Evolutionary conservation across 2,113 vertebrate genomes (phyloP).

Genomic region (Oreotragus oreotragus): DNA sequence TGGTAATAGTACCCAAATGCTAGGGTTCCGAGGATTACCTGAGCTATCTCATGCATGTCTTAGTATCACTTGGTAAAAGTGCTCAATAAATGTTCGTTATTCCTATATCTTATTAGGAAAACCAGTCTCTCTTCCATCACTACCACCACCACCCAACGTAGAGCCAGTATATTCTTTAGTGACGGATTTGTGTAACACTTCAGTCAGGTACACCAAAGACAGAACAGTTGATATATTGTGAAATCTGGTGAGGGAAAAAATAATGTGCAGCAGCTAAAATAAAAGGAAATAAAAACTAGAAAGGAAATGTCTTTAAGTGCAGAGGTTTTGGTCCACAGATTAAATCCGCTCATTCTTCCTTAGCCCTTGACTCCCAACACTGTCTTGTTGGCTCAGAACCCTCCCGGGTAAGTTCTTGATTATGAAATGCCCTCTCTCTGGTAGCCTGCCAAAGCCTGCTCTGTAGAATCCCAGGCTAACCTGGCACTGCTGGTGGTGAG

Average conservation of each 20-base stretch:
- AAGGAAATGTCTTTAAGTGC: background rate
- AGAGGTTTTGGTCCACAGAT: background rate
- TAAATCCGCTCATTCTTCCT: background rate
- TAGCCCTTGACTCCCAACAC: background rate
- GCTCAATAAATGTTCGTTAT: background rate
- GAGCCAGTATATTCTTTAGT: background rate
- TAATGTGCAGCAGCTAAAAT: background rate
- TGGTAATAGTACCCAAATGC: background rate
- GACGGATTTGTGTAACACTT: background rate
- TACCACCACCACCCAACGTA: accelerated
- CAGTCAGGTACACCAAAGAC: background rate
- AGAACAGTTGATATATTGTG: background rate
- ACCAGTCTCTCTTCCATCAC: background rate
- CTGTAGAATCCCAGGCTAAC: background rate
- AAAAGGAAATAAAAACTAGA: background rate
- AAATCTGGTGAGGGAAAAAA: background rate
- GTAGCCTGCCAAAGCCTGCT: constrained; percentile 45
- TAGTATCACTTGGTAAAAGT: background rate
- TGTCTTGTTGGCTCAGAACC: background rate
- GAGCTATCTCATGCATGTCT: background rate
- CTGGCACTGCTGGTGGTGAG: background rate
- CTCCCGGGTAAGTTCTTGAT: background rate
- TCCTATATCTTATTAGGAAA: background rate
- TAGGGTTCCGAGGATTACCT: background rate
- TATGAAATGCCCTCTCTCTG: constrained; percentile 20